Evolutionary conservation across 2,113 vertebrate genomes (phyloP), one percentile per base, ranked within the genome.

Genomic region (Phrynosoma platyrhinos): DNA sequence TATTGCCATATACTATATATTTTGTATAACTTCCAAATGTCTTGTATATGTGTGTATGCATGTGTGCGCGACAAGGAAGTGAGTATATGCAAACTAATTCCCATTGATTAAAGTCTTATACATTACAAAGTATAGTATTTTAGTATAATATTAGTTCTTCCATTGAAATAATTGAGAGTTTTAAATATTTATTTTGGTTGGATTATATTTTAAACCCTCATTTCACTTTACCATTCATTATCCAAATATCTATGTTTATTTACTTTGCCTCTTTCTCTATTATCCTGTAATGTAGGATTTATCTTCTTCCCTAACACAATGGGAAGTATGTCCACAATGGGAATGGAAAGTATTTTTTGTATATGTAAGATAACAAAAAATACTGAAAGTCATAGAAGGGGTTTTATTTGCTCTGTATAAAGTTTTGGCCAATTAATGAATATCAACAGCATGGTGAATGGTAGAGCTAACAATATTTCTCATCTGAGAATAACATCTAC

Each of bases 381-480:
- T 69, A 25, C 25, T 68, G 81, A 25, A 68, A 68, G 62, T 68
- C 62, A 68, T 40, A 68, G 12, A 82, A 20, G 7, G 27, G 27
- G 23, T 47, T 82, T 47, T 82, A 47, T 47, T 68, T 82, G 40
- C 23, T 47, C 13, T 30, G 25, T 30, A 42, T 88, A 23, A 12
- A 86, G 52, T 75, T 30, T 53, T 53, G 47, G 9, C 87, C 20
- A 82, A 81, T 77, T 85, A 52, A 78, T 69, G 21, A 25, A 66
- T 85, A 78, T 42, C 74, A 85, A 23, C 27, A 47, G 58, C 42
- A 36, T 12, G 23, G 9, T 16, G 36, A 62, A 36, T n/a, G 75
- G 75, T 53, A 68, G 79, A 79, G 30, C 2, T 40, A 68, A 72
- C 47, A 4, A 9, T 42, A 62, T 36, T 62, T 62, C 14, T 55